These are phyloP conservation scores for Heterotilapia buettikoferi DNA, from an alignment of 2,113 vertebrate genomes.

Conservation along the genomic window DNA sequence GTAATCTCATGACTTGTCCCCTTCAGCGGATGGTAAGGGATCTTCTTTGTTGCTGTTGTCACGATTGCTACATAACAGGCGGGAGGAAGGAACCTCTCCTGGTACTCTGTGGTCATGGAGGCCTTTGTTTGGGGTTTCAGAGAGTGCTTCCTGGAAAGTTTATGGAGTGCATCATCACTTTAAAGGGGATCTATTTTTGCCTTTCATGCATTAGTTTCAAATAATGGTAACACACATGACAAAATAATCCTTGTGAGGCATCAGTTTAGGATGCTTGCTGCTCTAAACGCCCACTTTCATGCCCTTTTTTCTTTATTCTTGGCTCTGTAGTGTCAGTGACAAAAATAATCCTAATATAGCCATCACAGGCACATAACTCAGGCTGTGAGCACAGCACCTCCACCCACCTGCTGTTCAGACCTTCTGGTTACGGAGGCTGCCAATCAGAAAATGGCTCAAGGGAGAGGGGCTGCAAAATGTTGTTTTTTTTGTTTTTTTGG, in stretches of 20 bases:
- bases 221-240: background rate
- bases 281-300: background rate
- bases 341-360: background rate
- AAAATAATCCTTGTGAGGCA: background rate
- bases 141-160: background rate
- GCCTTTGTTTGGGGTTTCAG: background rate
- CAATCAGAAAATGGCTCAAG: background rate
- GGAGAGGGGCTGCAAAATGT: background rate
- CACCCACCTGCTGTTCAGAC: background rate
- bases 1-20: background rate
- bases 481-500: fast-evolving
- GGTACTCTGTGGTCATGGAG: slow-evolving; percentile 35
- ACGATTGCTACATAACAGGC: fast-evolving
- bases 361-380: background rate
- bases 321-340: background rate
- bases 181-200: background rate
- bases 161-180: background rate
- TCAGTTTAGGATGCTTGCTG: background rate
- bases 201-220: background rate
- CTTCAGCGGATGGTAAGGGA: background rate
- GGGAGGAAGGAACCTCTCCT: slow-evolving; percentile 14
- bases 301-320: background rate
- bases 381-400: background rate
- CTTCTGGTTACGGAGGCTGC: background rate
- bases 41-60: background rate